Conservation (phyloP, 2,888 invertebrate species). For the Erannis defoliaria region DNA sequence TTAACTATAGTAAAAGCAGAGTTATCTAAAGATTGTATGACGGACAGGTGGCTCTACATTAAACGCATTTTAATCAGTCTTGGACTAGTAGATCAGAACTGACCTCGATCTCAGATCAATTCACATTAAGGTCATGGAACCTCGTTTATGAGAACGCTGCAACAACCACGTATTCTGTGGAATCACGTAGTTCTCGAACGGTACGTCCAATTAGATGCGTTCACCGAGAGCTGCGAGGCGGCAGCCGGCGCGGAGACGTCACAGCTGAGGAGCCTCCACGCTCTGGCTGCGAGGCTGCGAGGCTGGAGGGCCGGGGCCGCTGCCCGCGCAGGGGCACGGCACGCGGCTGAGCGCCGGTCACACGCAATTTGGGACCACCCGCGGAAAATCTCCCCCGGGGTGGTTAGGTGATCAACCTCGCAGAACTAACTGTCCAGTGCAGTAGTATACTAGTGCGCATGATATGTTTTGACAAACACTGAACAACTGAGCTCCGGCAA, state of each 20-base stretch:
- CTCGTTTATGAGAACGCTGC: neutral
- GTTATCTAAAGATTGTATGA: too few species aligned
- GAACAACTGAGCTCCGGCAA: too few species aligned
- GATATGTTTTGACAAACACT: too few species aligned
- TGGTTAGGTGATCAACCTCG: neutral
- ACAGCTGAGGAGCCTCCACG: conserved; percentile 45
- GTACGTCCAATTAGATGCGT: neutral
- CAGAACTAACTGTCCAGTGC: neutral
- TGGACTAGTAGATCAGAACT: neutral
- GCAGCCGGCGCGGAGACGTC: conserved; percentile 36
- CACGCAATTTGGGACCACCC: conserved; percentile 28
- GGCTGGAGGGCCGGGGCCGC: conserved; percentile 5
- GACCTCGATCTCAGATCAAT: neutral
- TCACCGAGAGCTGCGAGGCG: conserved; percentile 3
- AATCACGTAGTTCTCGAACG: neutral
- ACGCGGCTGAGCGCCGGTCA: neutral
- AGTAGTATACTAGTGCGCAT: neutral
- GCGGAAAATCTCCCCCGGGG: conserved; percentile 11
- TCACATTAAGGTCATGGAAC: neutral
- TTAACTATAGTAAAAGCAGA: too few species aligned
- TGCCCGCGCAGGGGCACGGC: neutral
- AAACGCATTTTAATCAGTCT: neutral
- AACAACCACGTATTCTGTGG: neutral
- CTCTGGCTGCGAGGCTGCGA: conserved; percentile 39
- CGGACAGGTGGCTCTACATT: neutral